These are phyloP conservation scores for Drosophila micromelanica DNA, from an alignment of 1,140 invertebrate species.

Conservation along the genomic window DNA sequence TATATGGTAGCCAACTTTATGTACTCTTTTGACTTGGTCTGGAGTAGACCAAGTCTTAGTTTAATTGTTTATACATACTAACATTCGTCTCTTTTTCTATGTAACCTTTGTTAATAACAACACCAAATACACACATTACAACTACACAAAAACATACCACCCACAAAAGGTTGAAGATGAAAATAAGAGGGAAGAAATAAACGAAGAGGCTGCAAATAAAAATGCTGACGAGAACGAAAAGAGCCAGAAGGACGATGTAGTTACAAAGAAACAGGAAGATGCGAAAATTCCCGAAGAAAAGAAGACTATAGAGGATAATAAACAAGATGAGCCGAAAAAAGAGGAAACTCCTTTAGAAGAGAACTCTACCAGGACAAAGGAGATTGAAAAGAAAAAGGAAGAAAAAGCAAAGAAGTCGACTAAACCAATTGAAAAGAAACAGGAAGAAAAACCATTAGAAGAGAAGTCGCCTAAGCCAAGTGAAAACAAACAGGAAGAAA, in stretches of 20 bases:
- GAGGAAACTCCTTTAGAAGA: background rate
- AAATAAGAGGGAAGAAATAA: background rate
- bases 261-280: background rate
- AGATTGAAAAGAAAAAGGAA: background rate
- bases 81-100: conserved; percentile 3
- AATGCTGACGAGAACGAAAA: background rate
- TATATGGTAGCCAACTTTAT: background rate
- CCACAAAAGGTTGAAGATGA: conserved; percentile 13
- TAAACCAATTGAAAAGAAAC: background rate
- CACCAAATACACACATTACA: conserved; percentile 23
- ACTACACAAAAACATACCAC: conserved; percentile 12
- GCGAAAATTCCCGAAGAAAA: conserved; percentile 4
- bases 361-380: background rate
- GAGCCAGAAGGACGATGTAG: background rate
- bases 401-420: conserved; percentile 1
- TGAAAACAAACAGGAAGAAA: conserved; percentile 5
- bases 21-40: background rate
- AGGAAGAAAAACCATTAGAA: conserved; percentile 12
- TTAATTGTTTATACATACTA: conserved; percentile 6
- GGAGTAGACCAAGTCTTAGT: background rate
- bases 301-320: background rate
- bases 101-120: conserved; percentile 34
- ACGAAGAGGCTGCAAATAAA: background rate
- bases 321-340: background rate
- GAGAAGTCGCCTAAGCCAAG: background rate